Evolutionary conservation across 2,888 invertebrate species (phyloP), one percentile per base, ranked within the genome.

Genomic region (Apodemia zela): DNA sequence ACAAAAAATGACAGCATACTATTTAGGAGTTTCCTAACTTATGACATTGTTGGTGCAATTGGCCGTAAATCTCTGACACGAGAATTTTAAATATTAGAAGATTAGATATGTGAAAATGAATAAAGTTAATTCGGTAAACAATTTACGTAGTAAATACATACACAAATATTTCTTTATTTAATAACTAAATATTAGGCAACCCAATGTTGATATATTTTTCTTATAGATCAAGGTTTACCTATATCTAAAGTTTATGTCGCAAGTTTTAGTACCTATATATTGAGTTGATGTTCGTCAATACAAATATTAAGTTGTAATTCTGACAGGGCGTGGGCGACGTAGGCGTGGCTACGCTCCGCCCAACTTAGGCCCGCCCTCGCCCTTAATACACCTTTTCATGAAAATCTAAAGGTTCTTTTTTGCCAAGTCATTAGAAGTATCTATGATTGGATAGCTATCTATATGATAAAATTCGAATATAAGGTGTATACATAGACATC

Each of bases 271-370:
- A 21, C 17, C 25, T 47, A 25, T 60, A 60, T 60, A 29, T 47
- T 60, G 60, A 47, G 60, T 42, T 47, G 15, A 61, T 51, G 35
- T 73, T 69, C 66, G 75, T 78, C 75, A 79, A 80, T 78, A 78
- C 75, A 77, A 81, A 82, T 80, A 79, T 76, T 75, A 79, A 80
- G 78, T 80, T 78, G 76, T 81, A 82, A 80, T 84, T 81, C 77
- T 78, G 82, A 77, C 76, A 85, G 86, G 90, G 90, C 89, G 87
- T 86, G 81, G 80, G 80, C 78, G 74, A 74, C 68, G 82, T 82
- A 81, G 90, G 90, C 89, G 90, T 87, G 89, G 79, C 83, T 66
- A 74, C 65, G 85, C 89, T 80, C 89, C 91, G 89, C 90, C 90
- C 89, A 88, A 75, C 78, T 71, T 71, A 75, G 80, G 73, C 81